Conservation (phyloP, 1,140 invertebrate genomes). For the Andrena cerasifolii region DNA sequence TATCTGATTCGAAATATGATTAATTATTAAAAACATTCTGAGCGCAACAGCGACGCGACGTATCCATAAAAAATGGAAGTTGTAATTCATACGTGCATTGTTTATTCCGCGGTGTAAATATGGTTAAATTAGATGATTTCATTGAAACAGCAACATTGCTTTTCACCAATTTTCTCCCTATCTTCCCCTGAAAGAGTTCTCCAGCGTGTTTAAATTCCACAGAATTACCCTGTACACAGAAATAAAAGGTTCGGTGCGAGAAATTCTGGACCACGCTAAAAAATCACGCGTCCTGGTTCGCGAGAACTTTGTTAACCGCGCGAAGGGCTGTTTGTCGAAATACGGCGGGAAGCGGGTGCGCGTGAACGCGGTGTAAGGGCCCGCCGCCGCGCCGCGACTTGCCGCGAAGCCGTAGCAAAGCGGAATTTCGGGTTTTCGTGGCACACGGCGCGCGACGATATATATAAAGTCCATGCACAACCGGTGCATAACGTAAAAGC, state of each 20-base stretch:
- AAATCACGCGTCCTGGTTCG: background rate
- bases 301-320: slow-evolving; percentile 21
- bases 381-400: slow-evolving; percentile 27
- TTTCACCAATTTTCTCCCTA: background rate
- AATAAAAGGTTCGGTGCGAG: background rate
- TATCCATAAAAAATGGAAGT: too few species aligned
- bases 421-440: slow-evolving; percentile 58
- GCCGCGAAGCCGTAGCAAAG: slow-evolving; percentile 38
- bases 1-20: too few species aligned
- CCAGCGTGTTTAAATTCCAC: too few species aligned
- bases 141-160: background rate
- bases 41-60: too few species aligned
- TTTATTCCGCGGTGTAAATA: too few species aligned
- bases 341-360: background rate
- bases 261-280: too few species aligned
- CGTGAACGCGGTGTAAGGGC: slow-evolving; percentile 12
- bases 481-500: slow-evolving; percentile 63
- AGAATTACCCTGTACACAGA: too few species aligned
- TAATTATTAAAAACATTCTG: too few species aligned
- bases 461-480: slow-evolving; percentile 44
- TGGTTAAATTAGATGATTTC: background rate
- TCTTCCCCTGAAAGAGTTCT: background rate
- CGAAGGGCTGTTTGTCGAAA: slow-evolving; percentile 3
- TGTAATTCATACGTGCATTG: too few species aligned
- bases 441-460: slow-evolving; percentile 38